Evolutionary conservation across 2,113 vertebrate genomes (phyloP).

Genomic region (Perccottus glenii): DNA sequence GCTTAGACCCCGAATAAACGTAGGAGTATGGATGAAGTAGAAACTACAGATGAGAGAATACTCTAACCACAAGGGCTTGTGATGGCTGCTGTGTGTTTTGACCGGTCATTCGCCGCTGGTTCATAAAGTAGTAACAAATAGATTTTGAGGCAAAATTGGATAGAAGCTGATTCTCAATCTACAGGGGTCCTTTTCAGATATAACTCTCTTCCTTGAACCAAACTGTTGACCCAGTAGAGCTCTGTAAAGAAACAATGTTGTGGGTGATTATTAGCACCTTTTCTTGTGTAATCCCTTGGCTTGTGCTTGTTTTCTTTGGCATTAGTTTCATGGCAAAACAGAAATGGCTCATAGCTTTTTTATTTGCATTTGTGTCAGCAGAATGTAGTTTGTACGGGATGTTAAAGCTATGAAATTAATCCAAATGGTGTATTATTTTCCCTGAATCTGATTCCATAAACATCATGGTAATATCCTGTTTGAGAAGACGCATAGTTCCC

Average conservation of each 20-base stretch:
- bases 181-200: slow-evolving; percentile 6
- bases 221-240: slow-evolving; percentile 34
- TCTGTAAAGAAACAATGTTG: slow-evolving; percentile 47
- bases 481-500: slow-evolving; percentile 29
- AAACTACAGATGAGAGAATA: too few relatives aligned
- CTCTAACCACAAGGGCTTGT: too few relatives aligned
- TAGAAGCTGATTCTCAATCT: too few relatives aligned
- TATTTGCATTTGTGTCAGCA: slow-evolving; percentile 38
- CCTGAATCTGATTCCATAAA: slow-evolving; percentile 39
- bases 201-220: slow-evolving; percentile 9
- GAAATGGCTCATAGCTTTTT: slow-evolving; percentile 50
- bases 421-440: slow-evolving; percentile 53
- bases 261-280: slow-evolving; percentile 57
- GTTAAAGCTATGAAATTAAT: slow-evolving; percentile 27
- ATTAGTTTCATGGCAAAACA: slow-evolving; percentile 59
- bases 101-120: too few relatives aligned
- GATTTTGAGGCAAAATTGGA: background rate
- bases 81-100: too few relatives aligned
- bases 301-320: slow-evolving; percentile 57
- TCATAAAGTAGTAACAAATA: too few relatives aligned
- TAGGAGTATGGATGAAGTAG: too few relatives aligned
- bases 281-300: slow-evolving; percentile 32
- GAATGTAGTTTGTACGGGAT: slow-evolving; percentile 15
- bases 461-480: slow-evolving; percentile 12
- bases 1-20: too few relatives aligned